phyloP scores from a whole-genome alignment of 2,797 vertebrate species.

The Peromyscus eremicus region DNA sequence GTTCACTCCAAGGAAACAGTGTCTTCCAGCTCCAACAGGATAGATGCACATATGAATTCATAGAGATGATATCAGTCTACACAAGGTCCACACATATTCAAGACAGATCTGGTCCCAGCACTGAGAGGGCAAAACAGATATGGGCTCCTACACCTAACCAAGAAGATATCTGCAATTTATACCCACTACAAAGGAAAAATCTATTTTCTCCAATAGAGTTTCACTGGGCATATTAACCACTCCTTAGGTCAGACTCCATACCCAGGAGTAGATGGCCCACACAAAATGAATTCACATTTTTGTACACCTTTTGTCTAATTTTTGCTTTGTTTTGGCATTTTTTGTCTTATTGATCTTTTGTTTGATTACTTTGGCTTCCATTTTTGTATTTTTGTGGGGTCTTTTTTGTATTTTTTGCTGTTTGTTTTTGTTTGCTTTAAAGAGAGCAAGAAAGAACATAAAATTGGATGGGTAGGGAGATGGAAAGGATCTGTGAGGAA shows the following conservation, averaged over 20 bases:
- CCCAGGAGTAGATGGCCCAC: too few relatives aligned
- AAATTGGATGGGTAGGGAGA: background rate
- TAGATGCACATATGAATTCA: background rate
- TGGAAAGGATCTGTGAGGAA: background rate
- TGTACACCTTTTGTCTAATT: background rate
- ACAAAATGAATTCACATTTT: background rate
- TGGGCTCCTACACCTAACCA: background rate
- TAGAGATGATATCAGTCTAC: background rate
- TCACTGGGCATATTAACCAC: background rate
- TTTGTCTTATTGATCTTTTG: background rate
- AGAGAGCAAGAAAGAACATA: background rate
- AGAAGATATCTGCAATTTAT: background rate
- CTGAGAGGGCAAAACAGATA: background rate
- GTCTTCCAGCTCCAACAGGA: background rate
- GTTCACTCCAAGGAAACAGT: background rate
- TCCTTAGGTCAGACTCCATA: background rate
- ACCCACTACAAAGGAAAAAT: background rate
- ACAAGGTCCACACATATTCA: background rate
- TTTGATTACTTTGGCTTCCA: background rate
- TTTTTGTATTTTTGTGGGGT: background rate
- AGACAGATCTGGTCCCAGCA: background rate
- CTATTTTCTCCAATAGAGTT: background rate
- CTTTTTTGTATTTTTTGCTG: background rate
- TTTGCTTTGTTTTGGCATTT: background rate
- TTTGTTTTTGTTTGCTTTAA: background rate